phyloP scores from a whole-genome alignment of 2,113 vertebrate species.

The Alexandromys fortis region DNA sequence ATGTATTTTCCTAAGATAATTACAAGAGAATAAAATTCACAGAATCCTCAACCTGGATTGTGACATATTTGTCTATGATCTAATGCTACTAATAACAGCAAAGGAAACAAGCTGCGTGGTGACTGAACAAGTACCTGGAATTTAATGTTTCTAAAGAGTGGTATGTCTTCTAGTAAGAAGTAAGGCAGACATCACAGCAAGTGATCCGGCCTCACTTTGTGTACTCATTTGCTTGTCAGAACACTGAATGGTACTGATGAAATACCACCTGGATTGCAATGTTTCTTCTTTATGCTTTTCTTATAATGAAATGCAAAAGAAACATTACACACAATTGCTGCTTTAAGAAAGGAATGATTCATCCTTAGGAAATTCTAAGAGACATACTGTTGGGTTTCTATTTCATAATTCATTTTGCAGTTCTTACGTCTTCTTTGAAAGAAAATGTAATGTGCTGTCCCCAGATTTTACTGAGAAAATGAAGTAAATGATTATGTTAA shows the following conservation, averaged over 20 bases:
- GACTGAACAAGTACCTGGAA: background rate
- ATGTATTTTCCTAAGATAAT: background rate
- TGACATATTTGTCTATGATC: background rate
- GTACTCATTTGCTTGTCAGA: background rate
- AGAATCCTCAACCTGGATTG: background rate
- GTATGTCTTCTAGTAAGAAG: background rate
- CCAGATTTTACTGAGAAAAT: background rate
- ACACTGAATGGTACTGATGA: background rate
- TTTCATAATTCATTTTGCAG: background rate
- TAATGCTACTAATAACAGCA: background rate
- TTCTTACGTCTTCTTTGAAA: background rate
- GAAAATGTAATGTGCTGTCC: background rate
- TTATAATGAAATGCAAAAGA: background rate
- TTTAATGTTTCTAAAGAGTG: background rate
- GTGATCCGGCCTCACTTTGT: background rate
- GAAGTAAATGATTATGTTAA: background rate
- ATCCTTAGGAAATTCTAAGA: background rate
- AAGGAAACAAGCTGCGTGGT: background rate
- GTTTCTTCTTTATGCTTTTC: background rate
- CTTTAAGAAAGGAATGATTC: background rate
- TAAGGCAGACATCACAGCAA: background rate
- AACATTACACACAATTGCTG: background rate
- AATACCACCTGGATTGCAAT: background rate
- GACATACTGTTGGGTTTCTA: background rate
- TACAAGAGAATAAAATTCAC: background rate